Base-by-base conservation (phyloP, 2,113 vertebrate species). In the Fregetta grallaria region DNA sequence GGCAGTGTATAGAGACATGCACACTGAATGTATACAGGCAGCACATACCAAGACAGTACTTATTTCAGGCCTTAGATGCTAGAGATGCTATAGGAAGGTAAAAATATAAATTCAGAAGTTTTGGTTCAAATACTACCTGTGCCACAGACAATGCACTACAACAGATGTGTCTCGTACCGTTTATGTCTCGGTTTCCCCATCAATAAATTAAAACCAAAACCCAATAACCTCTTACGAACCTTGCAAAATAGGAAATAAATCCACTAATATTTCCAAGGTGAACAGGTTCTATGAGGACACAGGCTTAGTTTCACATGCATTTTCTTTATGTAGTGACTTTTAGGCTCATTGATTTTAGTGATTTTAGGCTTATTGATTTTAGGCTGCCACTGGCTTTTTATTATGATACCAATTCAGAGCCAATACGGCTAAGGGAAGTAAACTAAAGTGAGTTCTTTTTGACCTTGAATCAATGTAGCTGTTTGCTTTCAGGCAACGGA, bases 301-400 rank as follows among this genome's bases (percentile, higher is more conserved):
- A 80, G 34, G 36, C 29, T 77, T 50, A n/a, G 55, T 58, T 80
- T 77, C 50, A 91, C 50, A 63, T 52, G 21, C 7, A 38, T 93
- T 72, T 91, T 80, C 67, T 68, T 83, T 82, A 36, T 38, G 27
- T 34, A 85, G 77, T 20, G 17, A 67, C 90, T 92, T 47, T 86
- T 88, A 90, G 34, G 67, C 21, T 76, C 90, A 90, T 68, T 87
- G 88, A 90, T 91, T 90, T 72, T 81, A 81, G 42, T 13, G 78
- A 88, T 85, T 92, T 94, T 86, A 88, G 61, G 42, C 38, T 71
- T 92, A 79, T 45, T 81, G 70, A 85, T 94, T 80, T 83, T 62
- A 89, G 76, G 30, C 76, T 92, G 49, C 73, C 76, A n/a, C 59
- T 78, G 83, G 32, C 49, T 84, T 96, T 73, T 76, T 68, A 78